These are phyloP conservation scores for Macrotrachela quadricornifera DNA, from an alignment of 1,140 invertebrate species.

Conservation along the genomic window DNA sequence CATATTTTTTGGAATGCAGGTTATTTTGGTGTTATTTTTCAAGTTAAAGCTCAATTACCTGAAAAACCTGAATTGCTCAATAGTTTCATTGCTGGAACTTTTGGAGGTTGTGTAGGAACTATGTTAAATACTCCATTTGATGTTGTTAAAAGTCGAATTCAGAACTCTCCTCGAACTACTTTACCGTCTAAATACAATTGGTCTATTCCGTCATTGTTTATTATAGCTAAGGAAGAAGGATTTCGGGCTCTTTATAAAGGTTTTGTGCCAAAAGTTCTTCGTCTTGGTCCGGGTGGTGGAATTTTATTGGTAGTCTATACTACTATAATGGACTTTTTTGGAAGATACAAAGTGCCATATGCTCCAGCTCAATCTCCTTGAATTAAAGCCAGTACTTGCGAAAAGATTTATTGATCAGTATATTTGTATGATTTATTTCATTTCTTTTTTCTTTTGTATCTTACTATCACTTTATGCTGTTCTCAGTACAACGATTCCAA, in stretches of 20 bases:
- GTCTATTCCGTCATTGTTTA: slow-evolving; percentile 47
- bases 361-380: too few species aligned
- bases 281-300: slow-evolving; percentile 63
- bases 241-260: slow-evolving; percentile 70
- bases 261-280: slow-evolving; percentile 61
- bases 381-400: too few species aligned
- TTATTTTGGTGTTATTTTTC: slow-evolving; percentile 86
- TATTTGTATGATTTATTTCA: too few species aligned
- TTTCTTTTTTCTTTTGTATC: too few species aligned
- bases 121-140: slow-evolving; percentile 79
- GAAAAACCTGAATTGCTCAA: slow-evolving; percentile 36
- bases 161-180: slow-evolving; percentile 39
- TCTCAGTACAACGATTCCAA: too few species aligned
- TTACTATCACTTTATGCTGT: too few species aligned
- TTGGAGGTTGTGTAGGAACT: slow-evolving; percentile 49
- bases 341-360: too few species aligned
- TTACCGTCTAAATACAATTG: slow-evolving; percentile 51
- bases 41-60: slow-evolving; percentile 51
- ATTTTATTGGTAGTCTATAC: slow-evolving; percentile 65
- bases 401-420: too few species aligned
- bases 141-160: slow-evolving; percentile 77
- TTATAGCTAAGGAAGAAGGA: slow-evolving; percentile 65
- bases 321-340: too few species aligned
- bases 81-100: neutral
- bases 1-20: slow-evolving; percentile 74